Conservation (phyloP, 2,888 invertebrate genomes). For the Quadriops clusia region DNA sequence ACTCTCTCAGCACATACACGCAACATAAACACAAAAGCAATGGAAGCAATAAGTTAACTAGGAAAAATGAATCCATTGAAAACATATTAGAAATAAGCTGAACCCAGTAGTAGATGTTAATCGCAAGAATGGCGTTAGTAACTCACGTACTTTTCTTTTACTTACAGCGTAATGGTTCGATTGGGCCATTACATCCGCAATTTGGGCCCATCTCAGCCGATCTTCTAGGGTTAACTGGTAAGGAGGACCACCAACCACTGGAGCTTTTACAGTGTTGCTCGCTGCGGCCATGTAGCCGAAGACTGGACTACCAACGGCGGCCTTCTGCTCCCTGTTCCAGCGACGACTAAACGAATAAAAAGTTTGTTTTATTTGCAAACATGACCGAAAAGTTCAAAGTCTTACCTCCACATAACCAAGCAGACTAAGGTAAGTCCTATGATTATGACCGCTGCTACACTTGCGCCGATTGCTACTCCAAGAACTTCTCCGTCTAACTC, state of each 20-base stretch:
- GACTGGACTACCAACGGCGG: slow-evolving; percentile 66
- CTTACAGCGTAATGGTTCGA: slow-evolving; percentile 75
- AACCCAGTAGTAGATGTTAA: too few species aligned
- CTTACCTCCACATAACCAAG: slow-evolving; percentile 81
- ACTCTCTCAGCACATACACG: too few species aligned
- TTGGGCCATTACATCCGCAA: slow-evolving; percentile 79
- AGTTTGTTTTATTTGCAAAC: neutral
- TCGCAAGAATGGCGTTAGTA: too few species aligned
- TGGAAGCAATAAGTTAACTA: too few species aligned
- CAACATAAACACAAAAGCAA: too few species aligned
- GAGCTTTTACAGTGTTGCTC: slow-evolving; percentile 58
- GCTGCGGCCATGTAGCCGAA: slow-evolving; percentile 75
- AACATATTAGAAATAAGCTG: too few species aligned
- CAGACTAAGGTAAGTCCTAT: slow-evolving; percentile 78
- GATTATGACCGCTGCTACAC: slow-evolving; percentile 77
- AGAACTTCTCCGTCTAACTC: slow-evolving; percentile 87
- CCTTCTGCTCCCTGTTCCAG: slow-evolving; percentile 83
- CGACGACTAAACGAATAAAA: slow-evolving; percentile 50
- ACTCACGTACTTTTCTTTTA: slow-evolving; percentile 11
- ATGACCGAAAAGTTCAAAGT: slow-evolving; percentile 6
- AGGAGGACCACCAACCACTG: slow-evolving; percentile 61
- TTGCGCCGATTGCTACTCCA: slow-evolving; percentile 83
- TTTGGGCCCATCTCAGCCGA: slow-evolving; percentile 77
- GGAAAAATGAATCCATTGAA: too few species aligned
- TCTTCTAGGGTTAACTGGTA: slow-evolving; percentile 72